Base-by-base conservation (phyloP, 92 coral and sea anemone species). In the Epizoanthus ramosus region DNA sequence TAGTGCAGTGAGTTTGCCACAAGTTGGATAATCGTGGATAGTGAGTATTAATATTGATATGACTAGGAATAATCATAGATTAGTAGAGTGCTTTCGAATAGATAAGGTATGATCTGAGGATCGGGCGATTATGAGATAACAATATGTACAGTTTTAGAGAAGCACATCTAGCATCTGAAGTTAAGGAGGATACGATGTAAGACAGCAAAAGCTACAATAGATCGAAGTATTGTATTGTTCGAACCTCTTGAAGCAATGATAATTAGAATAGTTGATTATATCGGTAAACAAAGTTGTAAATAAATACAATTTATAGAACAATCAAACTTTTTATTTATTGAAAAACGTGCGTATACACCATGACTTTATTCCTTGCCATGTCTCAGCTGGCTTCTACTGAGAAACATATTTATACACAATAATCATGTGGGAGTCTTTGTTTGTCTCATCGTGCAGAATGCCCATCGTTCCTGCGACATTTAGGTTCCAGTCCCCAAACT, bases 311-410 rank as follows among this genome's bases (percentile, higher is more conserved):
- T 57, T 14, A 9, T 16, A 57, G 17, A 57, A 57, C 1, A 57
- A 57, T 57, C 21, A 57, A 57, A 57, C 1, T 39, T 39, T 39
- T 5, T 39, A 39, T 39, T 39, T 39, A 39, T 3, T 39, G 43
- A 39, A 65, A 65, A 65, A 65, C 70, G 25, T 65, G 37, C 21
- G 25, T 65, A 23, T 65, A 39, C 70, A 65, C 70, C 70, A 65
- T 65, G 43, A 65, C 2, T 65, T 65, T 65, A 65, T 65, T 65
- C 70, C 0, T 65, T 65, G 8, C 18, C 9, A 31, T 65, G 24
- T 65, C 37, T 65, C 9, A 24, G 43, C 43, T 39, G 43, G 43
- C 43, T 39, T 39, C 43, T 39, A n/a, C n/a, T n/a, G n/a, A 65
- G 5, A 65, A 22, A 8, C 24, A n/a, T 65, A 65, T 2, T 65